Base-by-base conservation (phyloP, 1,140 invertebrate species). In the Drosophila burlai region DNA sequence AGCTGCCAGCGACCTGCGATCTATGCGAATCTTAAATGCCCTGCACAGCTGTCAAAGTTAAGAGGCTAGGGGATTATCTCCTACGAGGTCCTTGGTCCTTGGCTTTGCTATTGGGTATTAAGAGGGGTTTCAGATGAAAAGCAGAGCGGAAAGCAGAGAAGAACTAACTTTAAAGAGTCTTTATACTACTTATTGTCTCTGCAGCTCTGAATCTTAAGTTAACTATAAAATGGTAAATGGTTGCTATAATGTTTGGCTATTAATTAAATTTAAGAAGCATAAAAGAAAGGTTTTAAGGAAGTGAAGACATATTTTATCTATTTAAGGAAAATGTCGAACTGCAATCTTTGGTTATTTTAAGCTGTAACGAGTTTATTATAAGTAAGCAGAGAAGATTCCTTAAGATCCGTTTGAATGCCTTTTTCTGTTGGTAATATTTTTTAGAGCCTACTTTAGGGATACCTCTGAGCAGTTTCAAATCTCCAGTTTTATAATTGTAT, bases 21-120 rank as follows among this genome's bases (percentile, higher is more conserved):
- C 83, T 43, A 69, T 80, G 71, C 76, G 83, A 86, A 87, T 72
- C 52, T 24, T 43, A 47, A 58, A 83, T 83, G 76, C 71, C 57
- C 83, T 86, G 58, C 34, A 49, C 82, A 85, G 67, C 67, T 85
- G 81, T 77, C 50, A 38, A n/a, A 54, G 52, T 40, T 63, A 77
- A 73, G 71, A 83, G 60, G 59, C 55, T 58, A 42, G 45, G 16
- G 80, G 43, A 80, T 82, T 59, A 82, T 67, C 68, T 67, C 64
- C 16, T 36, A 26, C n/a, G 64, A 61, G 38, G 45, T 62, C 68
- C 45, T 55, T 40, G 46, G 46, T 26, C 15, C 46, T 26, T 47
- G 63, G 18, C 52, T 63, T 38, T 60, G 54, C 31, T 54, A 45
- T 54, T 42, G 31, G 46, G 18, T 31, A 31, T 64, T 38, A 13